A percentile compares a stretch with the other conserved stretches of the same genome.
phyloP scores from a whole-genome alignment of 2,797 vertebrate genomes.

The Acanthurus leucopareius region DNA sequence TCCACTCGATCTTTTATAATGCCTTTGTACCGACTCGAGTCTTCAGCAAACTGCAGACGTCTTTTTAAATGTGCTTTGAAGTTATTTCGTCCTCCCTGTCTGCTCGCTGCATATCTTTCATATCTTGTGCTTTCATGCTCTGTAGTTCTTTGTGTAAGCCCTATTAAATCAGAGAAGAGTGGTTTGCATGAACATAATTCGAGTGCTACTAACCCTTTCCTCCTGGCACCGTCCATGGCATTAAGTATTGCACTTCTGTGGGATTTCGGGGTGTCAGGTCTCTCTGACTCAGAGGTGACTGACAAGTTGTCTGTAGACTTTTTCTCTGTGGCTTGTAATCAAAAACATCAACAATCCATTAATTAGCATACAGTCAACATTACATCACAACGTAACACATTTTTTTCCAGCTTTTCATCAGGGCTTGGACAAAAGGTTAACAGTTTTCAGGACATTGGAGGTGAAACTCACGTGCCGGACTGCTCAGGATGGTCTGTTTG shows the following conservation, averaged over 20 bases:
- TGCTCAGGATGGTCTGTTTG: slow-evolving; percentile 92
- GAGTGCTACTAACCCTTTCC: slow-evolving; percentile 87
- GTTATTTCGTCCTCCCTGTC: slow-evolving; percentile 19
- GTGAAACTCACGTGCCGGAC: slow-evolving; percentile 84
- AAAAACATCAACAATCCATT: slow-evolving; percentile 42
- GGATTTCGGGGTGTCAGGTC: slow-evolving; percentile 76
- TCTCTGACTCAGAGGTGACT: slow-evolving; percentile 58
- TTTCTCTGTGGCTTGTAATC: slow-evolving; percentile 54
- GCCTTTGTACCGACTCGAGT: slow-evolving; percentile 16
- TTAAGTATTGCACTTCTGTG: slow-evolving; percentile 78
- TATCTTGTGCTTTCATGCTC: background rate
- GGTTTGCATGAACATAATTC: slow-evolving; percentile 1
- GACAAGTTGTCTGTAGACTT: slow-evolving; percentile 60
- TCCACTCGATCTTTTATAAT: slow-evolving; percentile 29
- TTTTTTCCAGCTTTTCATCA: background rate
- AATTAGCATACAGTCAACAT: background rate
- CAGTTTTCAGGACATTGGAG: background rate
- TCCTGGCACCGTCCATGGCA: slow-evolving; percentile 80
- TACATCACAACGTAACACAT: background rate
- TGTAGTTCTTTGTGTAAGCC: slow-evolving; percentile 3
- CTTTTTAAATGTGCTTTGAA: slow-evolving; percentile 10
- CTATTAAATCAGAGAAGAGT: background rate
- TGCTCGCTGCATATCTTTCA: background rate
- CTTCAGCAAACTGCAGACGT: slow-evolving; percentile 11
- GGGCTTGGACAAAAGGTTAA: background rate